phyloP scores from a whole-genome alignment of 2,797 vertebrate genomes.

The Falco novaeseelandiae region DNA sequence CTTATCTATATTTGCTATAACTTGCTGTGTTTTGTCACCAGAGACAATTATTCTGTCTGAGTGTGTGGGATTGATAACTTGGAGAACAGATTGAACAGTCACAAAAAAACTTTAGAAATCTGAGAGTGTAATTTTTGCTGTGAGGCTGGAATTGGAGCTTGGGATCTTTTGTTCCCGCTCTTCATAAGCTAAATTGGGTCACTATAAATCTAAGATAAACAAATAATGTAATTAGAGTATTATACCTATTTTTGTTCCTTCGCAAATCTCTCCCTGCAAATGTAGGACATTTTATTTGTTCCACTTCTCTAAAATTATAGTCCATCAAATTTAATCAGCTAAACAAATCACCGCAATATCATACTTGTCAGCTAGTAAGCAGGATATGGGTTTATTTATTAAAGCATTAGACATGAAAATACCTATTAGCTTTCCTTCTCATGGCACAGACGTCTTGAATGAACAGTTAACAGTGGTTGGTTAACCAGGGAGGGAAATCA shows the following conservation, averaged over 20 bases:
- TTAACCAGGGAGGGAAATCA: neutral
- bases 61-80: neutral
- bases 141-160: neutral
- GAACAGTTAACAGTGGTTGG: neutral
- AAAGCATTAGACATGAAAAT: neutral
- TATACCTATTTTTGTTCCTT: neutral
- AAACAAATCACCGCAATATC: neutral
- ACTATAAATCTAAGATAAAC: neutral
- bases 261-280: neutral
- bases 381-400: neutral
- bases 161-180: neutral
- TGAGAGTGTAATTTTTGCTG: neutral
- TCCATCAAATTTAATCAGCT: neutral
- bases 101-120: neutral
- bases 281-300: neutral
- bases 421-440: neutral
- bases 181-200: neutral
- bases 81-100: neutral
- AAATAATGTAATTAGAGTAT: neutral
- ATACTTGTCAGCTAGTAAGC: neutral
- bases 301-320: neutral
- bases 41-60: neutral
- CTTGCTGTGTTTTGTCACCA: neutral
- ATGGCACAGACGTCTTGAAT: neutral
- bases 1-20: neutral